phyloP scores from a whole-genome alignment of 1,140 invertebrate species.

The Lepidurus apus region DNA sequence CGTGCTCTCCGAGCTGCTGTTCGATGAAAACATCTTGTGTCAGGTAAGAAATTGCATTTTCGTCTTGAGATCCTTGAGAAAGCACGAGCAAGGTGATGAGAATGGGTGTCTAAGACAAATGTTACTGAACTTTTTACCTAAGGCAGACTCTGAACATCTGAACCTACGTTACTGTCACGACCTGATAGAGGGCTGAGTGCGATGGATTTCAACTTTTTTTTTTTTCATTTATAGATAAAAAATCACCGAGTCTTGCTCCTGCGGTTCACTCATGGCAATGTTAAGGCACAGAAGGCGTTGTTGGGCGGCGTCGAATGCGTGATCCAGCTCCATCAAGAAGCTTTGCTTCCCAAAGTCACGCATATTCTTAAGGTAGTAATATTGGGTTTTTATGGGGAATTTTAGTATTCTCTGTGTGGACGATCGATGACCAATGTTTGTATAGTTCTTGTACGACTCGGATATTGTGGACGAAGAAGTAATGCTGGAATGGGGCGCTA shows the following conservation, averaged over 20 bases:
- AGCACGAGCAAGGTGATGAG: not conserved
- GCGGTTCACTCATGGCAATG: slow-evolving; percentile 81
- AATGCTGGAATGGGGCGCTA: slow-evolving; percentile 88
- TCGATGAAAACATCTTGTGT: slow-evolving; percentile 73
- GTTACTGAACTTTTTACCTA: not conserved
- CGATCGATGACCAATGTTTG: slow-evolving; percentile 29
- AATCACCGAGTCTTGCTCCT: slow-evolving; percentile 65
- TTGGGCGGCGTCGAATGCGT: slow-evolving; percentile 93
- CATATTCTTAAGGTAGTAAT: slow-evolving; percentile 76
- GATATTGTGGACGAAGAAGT: slow-evolving; percentile 93
- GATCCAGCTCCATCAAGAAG: slow-evolving; percentile 71
- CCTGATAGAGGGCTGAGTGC: not conserved
- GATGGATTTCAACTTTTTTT: slow-evolving; percentile 15
- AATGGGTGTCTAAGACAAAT: not conserved
- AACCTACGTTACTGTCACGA: not conserved
- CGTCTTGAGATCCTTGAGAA: not conserved
- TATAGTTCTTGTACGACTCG: slow-evolving; percentile 81
- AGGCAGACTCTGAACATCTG: slow-evolving; percentile 4
- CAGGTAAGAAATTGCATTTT: slow-evolving; percentile 54
- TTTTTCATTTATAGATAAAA: slow-evolving; percentile 41
- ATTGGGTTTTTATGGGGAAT: not conserved
- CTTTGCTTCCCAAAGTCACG: slow-evolving; percentile 78
- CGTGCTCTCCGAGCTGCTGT: slow-evolving; percentile 86
- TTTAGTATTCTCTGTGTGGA: not conserved
- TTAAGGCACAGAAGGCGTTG: slow-evolving; percentile 89